Conservation (phyloP, 2,888 invertebrate species). For the Galeruca laticollis region DNA sequence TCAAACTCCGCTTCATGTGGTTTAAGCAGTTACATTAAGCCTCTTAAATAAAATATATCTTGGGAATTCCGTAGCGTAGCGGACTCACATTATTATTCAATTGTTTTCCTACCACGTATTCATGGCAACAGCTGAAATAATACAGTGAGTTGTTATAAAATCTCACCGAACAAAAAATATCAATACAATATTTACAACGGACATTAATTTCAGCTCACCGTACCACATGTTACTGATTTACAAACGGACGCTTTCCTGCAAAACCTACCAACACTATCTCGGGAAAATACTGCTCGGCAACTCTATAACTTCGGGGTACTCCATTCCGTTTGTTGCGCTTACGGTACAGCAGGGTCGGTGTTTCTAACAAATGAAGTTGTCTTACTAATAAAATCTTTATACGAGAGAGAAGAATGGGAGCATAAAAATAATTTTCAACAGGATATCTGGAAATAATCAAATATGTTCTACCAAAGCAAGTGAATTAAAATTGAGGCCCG, state of each 20-base stretch:
- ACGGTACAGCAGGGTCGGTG: not conserved
- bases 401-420: not conserved
- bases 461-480: too few relatives aligned
- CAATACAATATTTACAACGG: constrained; percentile 44
- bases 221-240: constrained; percentile 48
- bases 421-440: too few relatives aligned
- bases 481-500: too few relatives aligned
- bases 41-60: too few relatives aligned
- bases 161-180: constrained; percentile 21
- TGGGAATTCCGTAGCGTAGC: too few relatives aligned
- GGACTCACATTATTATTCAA: not conserved
- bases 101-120: constrained; percentile 2
- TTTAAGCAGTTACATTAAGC: too few relatives aligned
- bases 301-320: constrained; percentile 16
- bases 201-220: constrained; percentile 40
- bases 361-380: not conserved
- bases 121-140: constrained; percentile 22
- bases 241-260: constrained; percentile 29
- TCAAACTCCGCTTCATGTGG: too few relatives aligned
- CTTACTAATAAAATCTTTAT: not conserved
- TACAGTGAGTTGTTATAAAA: constrained; percentile 10
- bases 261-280: constrained; percentile 20
- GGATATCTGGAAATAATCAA: too few relatives aligned
- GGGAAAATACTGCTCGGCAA: constrained; percentile 13
- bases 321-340: not conserved